Conservation (phyloP, 2,113 vertebrate genomes). For the Onychorhynchus coronatus region DNA sequence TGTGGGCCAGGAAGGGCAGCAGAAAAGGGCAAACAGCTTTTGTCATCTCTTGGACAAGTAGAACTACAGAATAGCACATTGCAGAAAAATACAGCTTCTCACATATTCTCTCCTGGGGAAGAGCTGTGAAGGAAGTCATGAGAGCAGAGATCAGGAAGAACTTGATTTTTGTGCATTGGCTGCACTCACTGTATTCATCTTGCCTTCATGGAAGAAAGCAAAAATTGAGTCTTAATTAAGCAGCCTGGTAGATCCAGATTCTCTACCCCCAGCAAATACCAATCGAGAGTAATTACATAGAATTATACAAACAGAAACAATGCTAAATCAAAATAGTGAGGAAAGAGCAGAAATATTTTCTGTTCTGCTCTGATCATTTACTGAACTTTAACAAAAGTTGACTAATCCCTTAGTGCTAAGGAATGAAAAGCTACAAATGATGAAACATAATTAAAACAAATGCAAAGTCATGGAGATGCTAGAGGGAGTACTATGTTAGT, state of each 20-base stretch:
- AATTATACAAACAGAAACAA: neutral
- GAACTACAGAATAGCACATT: neutral
- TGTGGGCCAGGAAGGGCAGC: neutral
- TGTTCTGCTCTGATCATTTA: neutral
- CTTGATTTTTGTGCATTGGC: neutral
- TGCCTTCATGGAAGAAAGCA: neutral
- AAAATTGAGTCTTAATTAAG: neutral
- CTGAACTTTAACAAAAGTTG: neutral
- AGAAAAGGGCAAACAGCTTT: neutral
- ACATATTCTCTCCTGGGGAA: fast-evolving
- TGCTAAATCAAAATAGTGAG: neutral
- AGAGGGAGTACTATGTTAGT: neutral
- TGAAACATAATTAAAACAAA: neutral
- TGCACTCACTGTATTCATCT: neutral
- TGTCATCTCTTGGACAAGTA: neutral
- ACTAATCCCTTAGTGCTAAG: neutral
- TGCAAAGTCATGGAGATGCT: neutral
- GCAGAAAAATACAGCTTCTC: neutral
- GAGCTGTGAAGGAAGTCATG: neutral
- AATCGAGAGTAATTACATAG: neutral
- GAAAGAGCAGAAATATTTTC: neutral
- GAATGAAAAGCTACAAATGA: neutral
- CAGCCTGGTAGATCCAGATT: neutral
- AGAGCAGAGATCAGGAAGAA: neutral
- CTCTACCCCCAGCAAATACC: neutral